phyloP scores from a whole-genome alignment of 2,113 vertebrate species.

The Catharus fuscescens region DNA sequence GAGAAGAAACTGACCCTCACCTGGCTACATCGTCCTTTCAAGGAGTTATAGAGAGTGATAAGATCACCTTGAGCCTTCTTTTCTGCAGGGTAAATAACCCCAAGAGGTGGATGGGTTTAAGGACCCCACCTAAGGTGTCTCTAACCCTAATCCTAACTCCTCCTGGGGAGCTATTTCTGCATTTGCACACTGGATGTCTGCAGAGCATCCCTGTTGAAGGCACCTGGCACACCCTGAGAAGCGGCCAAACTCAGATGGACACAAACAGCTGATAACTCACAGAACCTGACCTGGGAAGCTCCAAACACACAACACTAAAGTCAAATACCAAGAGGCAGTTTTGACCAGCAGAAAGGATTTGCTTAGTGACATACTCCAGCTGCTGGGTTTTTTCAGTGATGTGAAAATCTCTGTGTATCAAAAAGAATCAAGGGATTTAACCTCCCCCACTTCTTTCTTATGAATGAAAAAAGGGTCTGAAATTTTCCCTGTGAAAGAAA shows the following conservation, averaged over 20 bases:
- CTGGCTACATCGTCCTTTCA: background rate
- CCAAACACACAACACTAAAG: background rate
- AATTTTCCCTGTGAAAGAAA: background rate
- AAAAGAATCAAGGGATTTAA: background rate
- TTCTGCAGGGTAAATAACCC: background rate
- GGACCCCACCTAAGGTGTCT: background rate
- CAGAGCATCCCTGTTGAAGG: background rate
- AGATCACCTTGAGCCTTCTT: background rate
- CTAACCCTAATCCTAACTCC: background rate
- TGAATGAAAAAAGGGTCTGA: background rate
- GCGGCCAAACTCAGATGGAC: background rate
- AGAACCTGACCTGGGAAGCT: background rate
- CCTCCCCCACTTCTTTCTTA: rapidly evolving
- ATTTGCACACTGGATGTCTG: background rate
- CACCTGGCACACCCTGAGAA: background rate
- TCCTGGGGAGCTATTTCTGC: background rate
- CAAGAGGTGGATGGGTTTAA: background rate
- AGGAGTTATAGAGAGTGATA: background rate
- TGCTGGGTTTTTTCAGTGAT: background rate
- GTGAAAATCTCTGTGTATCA: background rate
- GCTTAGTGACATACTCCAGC: background rate
- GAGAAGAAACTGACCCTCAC: background rate
- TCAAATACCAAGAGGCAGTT: background rate
- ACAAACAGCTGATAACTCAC: background rate
- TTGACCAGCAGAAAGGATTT: background rate